Conservation (phyloP, 2,113 vertebrate species). For the Taxidea taxus region DNA sequence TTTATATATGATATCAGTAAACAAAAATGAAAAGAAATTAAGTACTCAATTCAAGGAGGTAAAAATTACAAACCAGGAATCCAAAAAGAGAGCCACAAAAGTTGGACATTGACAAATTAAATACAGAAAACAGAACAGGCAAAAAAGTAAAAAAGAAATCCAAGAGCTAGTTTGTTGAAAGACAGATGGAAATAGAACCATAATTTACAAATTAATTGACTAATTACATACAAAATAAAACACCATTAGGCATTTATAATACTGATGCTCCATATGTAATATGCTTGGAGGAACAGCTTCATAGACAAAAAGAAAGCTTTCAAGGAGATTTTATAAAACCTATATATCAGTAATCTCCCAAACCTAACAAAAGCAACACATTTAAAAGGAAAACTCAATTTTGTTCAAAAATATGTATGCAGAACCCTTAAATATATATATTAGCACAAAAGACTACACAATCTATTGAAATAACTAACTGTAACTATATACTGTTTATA, state of each 20-base stretch:
- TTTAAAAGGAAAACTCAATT: not conserved
- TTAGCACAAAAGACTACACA: not conserved
- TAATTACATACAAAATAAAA: not conserved
- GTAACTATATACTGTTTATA: not conserved
- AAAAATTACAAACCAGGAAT: not conserved
- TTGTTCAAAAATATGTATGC: not conserved
- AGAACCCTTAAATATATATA: not conserved
- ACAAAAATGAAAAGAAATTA: not conserved
- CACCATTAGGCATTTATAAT: not conserved
- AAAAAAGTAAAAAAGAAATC: not conserved
- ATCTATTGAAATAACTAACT: not conserved
- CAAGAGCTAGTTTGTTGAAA: not conserved
- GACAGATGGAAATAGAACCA: not conserved
- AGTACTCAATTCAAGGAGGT: not conserved
- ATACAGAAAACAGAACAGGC: not conserved
- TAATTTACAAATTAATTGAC: not conserved
- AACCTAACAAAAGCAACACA: not conserved
- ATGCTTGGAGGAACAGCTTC: not conserved
- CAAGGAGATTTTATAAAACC: not conserved
- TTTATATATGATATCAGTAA: not conserved
- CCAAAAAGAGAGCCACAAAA: not conserved
- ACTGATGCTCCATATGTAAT: not conserved
- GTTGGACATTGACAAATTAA: not conserved
- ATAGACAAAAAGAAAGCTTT: not conserved
- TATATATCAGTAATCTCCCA: not conserved